A percentile compares a stretch with the other conserved stretches of the same genome.
Conservation (phyloP, 2,797 vertebrate species). For the Enteromius trimaculatus region DNA sequence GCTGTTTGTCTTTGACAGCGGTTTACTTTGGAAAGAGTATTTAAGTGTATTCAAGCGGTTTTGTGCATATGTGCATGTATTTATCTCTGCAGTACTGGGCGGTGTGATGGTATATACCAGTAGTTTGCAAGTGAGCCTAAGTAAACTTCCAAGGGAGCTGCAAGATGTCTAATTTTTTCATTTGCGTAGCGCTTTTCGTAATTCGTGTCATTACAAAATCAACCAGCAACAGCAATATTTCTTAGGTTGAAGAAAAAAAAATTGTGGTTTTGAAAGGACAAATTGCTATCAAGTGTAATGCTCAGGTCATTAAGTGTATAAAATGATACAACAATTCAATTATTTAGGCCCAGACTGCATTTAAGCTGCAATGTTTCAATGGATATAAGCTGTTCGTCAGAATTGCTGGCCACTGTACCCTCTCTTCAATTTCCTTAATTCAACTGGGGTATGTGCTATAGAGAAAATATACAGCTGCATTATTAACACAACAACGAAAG, state of each 20-base stretch:
- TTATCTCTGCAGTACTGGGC: neutral
- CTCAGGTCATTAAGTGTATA: neutral
- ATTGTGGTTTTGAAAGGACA: neutral
- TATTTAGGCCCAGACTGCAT: neutral
- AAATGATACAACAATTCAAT: neutral
- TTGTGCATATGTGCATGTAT: slow-evolving; percentile 14
- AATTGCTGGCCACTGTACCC: neutral
- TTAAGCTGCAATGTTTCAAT: neutral
- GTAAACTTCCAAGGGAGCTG: neutral
- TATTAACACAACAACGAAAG: neutral
- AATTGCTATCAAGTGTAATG: neutral
- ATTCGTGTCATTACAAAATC: neutral
- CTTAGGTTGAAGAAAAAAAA: neutral
- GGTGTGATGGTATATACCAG: neutral
- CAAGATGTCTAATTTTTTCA: neutral
- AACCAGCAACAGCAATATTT: neutral
- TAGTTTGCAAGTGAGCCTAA: neutral
- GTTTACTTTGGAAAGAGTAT: slow-evolving; percentile 63
- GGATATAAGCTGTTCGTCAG: neutral
- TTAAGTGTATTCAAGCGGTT: slow-evolving; percentile 20
- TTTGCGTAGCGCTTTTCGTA: neutral
- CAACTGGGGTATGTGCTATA: slow-evolving; percentile 1
- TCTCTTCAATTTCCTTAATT: neutral
- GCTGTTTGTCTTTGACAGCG: slow-evolving; percentile 61
- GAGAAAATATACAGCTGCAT: neutral